Evolutionary conservation across 2,113 vertebrate genomes (phyloP).

Genomic region (Cavia aperea): DNA sequence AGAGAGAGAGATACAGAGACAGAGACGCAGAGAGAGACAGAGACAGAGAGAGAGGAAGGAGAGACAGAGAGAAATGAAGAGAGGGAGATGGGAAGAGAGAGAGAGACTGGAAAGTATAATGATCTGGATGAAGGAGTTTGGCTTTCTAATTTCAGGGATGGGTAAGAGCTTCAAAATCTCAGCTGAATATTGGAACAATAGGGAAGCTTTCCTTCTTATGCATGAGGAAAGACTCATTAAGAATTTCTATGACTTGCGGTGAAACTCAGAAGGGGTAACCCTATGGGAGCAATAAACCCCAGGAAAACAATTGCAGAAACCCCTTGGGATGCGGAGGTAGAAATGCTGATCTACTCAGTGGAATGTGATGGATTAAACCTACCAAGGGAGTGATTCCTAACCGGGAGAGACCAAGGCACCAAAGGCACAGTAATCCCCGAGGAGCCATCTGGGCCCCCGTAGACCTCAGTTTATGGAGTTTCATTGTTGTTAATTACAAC

Average conservation of each 20-base stretch:
- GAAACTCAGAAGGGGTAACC: not conserved
- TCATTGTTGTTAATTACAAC: constrained; percentile 31
- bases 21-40: not conserved
- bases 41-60: not conserved
- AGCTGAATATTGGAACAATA: not conserved
- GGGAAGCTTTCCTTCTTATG: not conserved
- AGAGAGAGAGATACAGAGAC: too few species aligned
- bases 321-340: not conserved
- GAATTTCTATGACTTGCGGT: constrained; percentile 23
- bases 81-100: not conserved
- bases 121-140: not conserved
- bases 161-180: not conserved
- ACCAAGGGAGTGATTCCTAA: not conserved
- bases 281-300: not conserved
- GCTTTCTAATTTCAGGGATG: constrained; percentile 36
- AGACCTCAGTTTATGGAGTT: not conserved
- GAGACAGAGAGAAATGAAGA: not conserved
- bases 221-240: constrained; percentile 19
- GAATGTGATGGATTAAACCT: not conserved
- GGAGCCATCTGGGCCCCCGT: not conserved
- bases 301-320: not conserved
- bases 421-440: not conserved
- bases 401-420: too few species aligned
- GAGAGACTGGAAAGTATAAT: not conserved
- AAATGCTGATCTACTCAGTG: not conserved